Base-by-base conservation (phyloP, 2,797 vertebrate genomes). In the Lutjanus campechanus region DNA sequence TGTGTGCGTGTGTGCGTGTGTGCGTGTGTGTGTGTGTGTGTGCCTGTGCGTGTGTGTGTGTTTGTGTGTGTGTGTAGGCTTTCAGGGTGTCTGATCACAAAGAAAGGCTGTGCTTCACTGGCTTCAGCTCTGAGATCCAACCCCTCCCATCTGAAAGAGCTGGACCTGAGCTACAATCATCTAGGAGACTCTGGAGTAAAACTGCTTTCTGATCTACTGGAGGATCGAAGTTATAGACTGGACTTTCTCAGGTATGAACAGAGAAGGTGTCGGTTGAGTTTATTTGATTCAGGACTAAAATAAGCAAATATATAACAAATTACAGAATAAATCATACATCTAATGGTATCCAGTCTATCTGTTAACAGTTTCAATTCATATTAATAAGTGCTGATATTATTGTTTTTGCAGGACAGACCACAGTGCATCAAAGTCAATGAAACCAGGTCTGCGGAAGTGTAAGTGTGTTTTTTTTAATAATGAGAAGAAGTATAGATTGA, bases 131-230 rank as follows among this genome's bases (percentile, higher is more conserved):
- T 89, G 41, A 78, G 0, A 0, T 77, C 60, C 2, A 83, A 65
- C 68, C 36, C 17, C 15, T 55, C 17, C 25, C 40, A 56, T 19
- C 79, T 89, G 72, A 84, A 20, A 62, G 64, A 68, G 25, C 60
- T 90, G 73, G 86, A 90, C 41, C 25, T 90, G 59, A 85, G 72
- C 25, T 83, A 81, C 74, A 90, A 86, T 58, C 8, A 76, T 50
- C 79, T 50, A 1, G 60, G 44, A 66, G 62, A 54, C 1, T 51
- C 25, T 3, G 80, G 17, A 29, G 3, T 44, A 4, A 58, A 66
- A 22, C 15, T 56, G 11, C 36, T 86, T 13, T 69, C 58, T 55
- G 65, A 11, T 47, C 49, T 36, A 50, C 13, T 10, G 25, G 0
- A 78, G 0, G 19, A 77, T 76, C 60, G 63, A 44, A 5, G 1